These are phyloP conservation scores for Megaceryle torquata DNA, from an alignment of 2,113 vertebrate species.

Conservation along the genomic window DNA sequence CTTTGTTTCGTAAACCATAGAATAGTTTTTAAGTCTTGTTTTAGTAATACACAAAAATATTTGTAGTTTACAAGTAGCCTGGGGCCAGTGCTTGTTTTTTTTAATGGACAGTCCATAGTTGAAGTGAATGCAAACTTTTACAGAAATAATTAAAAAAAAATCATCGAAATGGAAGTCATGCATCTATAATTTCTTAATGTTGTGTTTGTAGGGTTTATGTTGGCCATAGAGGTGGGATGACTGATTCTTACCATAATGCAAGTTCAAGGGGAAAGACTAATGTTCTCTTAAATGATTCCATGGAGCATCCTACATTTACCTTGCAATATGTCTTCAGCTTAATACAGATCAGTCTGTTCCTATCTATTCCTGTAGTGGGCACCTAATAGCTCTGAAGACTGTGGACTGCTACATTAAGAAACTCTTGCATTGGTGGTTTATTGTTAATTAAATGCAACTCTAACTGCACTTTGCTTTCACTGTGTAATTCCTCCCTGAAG, in stretches of 20 bases:
- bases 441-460: background rate
- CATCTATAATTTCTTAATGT: background rate
- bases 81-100: background rate
- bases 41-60: background rate
- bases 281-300: background rate
- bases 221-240: background rate
- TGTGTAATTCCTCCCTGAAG: background rate
- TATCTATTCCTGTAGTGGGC: rapidly evolving
- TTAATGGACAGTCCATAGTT: background rate
- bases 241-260: background rate
- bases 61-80: background rate
- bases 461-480: background rate
- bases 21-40: background rate
- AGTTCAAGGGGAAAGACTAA: background rate
- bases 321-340: background rate
- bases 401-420: background rate
- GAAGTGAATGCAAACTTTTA: background rate
- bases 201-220: background rate
- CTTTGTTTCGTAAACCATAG: background rate
- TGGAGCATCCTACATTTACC: background rate
- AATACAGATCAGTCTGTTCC: background rate
- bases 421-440: background rate
- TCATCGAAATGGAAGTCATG: background rate
- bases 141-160: background rate
- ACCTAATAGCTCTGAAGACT: background rate